phyloP scores from a whole-genome alignment of 2,113 vertebrate genomes.

The Otocyon megalotis region DNA sequence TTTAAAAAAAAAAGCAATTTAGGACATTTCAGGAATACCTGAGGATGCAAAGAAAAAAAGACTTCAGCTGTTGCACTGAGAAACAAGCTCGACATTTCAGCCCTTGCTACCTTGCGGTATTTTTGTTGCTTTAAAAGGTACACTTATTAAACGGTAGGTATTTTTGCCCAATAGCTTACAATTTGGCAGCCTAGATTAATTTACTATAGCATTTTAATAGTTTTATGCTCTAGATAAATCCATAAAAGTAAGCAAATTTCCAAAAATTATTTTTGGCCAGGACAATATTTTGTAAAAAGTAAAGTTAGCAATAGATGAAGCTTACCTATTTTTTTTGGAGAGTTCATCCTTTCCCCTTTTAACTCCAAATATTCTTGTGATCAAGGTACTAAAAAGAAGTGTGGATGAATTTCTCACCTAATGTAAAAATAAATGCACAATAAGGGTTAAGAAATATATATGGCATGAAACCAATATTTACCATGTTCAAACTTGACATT shows the following conservation, averaged over 20 bases:
- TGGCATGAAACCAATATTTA: constrained; percentile 56
- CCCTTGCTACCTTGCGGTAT: neutral
- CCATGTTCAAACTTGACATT: constrained; percentile 44
- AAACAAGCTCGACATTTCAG: constrained; percentile 12
- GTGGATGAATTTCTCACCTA: constrained; percentile 99
- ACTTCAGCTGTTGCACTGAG: neutral
- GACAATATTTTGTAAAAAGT: constrained; percentile 68
- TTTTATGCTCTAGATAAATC: constrained; percentile 68
- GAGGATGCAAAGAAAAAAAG: neutral
- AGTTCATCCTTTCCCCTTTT: constrained; percentile 97
- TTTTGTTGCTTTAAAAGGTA: constrained; percentile 33
- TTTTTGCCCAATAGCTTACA: constrained; percentile 67
- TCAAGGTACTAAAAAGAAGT: constrained; percentile 97
- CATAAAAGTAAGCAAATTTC: constrained; percentile 74
- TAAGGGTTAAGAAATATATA: neutral
- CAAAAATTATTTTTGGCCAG: constrained; percentile 67
- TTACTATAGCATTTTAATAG: constrained; percentile 71
- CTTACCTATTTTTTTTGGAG: constrained; percentile 97
- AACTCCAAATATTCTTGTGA: constrained; percentile 98
- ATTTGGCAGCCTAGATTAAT: constrained; percentile 64
- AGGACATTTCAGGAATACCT: constrained; percentile 30
- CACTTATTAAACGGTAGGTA: constrained; percentile 57
- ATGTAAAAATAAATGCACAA: constrained; percentile 76
- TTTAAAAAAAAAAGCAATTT: neutral
- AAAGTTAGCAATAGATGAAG: constrained; percentile 59